phyloP scores from a whole-genome alignment of 2,888 invertebrate species.

The Hyposoter didymator region DNA sequence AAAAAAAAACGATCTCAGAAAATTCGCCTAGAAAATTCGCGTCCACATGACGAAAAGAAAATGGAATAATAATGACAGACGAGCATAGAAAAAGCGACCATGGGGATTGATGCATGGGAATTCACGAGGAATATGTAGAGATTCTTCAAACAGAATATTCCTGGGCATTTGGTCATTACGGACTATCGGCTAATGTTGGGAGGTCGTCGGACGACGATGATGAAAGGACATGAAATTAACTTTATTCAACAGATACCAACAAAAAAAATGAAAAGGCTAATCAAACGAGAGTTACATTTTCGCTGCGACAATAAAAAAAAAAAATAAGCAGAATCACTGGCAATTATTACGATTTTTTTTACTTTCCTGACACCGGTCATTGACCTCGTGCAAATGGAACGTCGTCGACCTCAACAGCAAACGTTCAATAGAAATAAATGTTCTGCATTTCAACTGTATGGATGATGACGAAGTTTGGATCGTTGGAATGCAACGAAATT shows the following conservation, averaged over 20 bases:
- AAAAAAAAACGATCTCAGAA: neutral
- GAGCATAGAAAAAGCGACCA: neutral
- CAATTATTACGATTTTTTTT: too few species aligned
- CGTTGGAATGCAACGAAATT: too few species aligned
- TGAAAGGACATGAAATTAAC: neutral
- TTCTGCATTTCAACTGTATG: too few species aligned
- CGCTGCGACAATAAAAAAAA: too few species aligned
- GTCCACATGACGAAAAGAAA: conserved; percentile 37
- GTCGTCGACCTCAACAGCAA: too few species aligned
- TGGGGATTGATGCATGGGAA: neutral
- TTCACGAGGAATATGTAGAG: neutral
- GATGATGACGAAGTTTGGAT: too few species aligned
- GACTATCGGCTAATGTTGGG: neutral
- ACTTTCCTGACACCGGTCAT: too few species aligned
- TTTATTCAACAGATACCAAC: neutral
- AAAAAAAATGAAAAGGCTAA: neutral
- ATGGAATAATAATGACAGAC: conserved; percentile 49
- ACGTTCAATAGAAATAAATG: too few species aligned
- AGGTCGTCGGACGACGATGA: neutral
- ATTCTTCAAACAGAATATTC: neutral
- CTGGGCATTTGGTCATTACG: neutral
- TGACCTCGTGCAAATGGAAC: too few species aligned
- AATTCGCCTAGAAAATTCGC: conserved; percentile 36
- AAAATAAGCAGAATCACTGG: too few species aligned
- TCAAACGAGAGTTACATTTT: neutral